Conservation (phyloP, 2,888 invertebrate genomes). For the Drosophila suboccidentalis region DNA sequence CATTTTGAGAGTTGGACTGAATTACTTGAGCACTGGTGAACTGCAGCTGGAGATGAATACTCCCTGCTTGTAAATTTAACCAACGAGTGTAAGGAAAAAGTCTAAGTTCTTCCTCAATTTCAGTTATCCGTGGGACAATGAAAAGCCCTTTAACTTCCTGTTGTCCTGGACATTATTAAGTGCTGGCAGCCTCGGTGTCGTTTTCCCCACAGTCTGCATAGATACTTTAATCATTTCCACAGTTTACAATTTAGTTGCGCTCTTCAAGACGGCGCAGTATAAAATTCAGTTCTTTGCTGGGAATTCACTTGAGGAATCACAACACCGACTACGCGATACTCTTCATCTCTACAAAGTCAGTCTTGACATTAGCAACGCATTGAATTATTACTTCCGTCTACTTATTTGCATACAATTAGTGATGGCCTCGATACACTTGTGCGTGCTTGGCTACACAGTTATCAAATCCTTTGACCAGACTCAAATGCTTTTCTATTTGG, state of each 20-base stretch:
- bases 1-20: conserved; percentile 20
- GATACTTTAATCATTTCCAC: conserved; percentile 48
- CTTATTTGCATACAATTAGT: conserved; percentile 55
- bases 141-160: conserved; percentile 22
- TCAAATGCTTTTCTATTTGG: conserved; percentile 45
- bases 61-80: conserved; percentile 43
- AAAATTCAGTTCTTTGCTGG: conserved; percentile 35
- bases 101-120: background rate
- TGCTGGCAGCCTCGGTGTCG: conserved; percentile 1
- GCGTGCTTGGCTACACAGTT: conserved; percentile 51
- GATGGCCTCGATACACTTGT: conserved; percentile 52
- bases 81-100: conserved; percentile 31
- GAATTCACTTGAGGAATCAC: too few relatives aligned
- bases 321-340: background rate
- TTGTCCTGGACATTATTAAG: conserved; percentile 20
- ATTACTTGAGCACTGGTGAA: conserved; percentile 30
- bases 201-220: conserved; percentile 32
- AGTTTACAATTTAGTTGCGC: conserved; percentile 53
- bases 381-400: conserved; percentile 43
- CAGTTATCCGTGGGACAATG: conserved; percentile 60
- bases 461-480: conserved; percentile 33
- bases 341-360: conserved; percentile 45
- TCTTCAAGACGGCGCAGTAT: conserved; percentile 54
- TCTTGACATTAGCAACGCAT: conserved; percentile 37
- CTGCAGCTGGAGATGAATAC: conserved; percentile 28